phyloP scores from a whole-genome alignment of 2,797 vertebrate species.

The Synanceia verrucosa region DNA sequence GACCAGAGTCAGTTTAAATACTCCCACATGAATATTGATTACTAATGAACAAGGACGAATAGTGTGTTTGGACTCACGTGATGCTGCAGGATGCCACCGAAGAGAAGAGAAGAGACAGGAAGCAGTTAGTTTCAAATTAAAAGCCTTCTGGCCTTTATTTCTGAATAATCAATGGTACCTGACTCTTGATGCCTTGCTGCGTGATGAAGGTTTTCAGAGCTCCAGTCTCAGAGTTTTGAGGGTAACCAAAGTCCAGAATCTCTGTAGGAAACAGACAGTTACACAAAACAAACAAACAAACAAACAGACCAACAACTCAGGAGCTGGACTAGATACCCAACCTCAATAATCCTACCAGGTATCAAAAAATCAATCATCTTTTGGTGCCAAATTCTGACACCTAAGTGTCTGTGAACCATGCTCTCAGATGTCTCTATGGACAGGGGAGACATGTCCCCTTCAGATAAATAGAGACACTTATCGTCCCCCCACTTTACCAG shows the following conservation, averaged over 20 bases:
- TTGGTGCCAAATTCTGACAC: too few species aligned
- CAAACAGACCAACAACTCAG: too few species aligned
- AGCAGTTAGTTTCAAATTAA: neutral
- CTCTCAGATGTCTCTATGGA: too few species aligned
- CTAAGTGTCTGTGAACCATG: too few species aligned
- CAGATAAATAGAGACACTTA: too few species aligned
- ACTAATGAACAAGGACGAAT: too few species aligned
- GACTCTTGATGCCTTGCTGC: constrained; percentile 92
- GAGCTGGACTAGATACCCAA: fast-evolving
- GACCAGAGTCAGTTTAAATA: too few species aligned
- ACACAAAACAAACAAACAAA: neutral
- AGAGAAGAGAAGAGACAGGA: neutral
- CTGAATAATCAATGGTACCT: constrained; percentile 64
- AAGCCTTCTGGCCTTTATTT: neutral
- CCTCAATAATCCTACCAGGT: too few species aligned
- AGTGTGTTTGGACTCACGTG: neutral
- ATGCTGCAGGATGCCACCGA: neutral
- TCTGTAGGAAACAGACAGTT: constrained; percentile 72
- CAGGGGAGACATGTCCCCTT: too few species aligned
- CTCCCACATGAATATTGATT: too few species aligned
- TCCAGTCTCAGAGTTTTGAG: constrained; percentile 92
- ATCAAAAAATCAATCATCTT: too few species aligned
- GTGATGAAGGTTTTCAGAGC: constrained; percentile 94
- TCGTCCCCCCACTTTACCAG: too few species aligned
- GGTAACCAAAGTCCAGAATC: constrained; percentile 93